phyloP scores from a whole-genome alignment of 2,888 invertebrate species.

The Gisinianus flammeolus region DNA sequence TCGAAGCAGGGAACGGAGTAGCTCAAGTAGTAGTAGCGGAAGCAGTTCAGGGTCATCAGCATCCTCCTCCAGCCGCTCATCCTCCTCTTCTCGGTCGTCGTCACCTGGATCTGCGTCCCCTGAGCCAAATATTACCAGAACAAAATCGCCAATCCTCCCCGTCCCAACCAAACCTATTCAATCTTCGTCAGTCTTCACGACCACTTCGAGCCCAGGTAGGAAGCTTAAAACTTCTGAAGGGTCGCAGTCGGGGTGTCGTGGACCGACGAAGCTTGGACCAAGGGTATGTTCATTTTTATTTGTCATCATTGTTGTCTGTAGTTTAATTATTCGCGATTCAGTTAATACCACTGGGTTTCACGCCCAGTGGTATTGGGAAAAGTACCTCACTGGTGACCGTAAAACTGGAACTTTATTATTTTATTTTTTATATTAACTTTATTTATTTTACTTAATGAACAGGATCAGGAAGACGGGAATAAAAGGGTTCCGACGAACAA shows the following conservation, averaged over 20 bases:
- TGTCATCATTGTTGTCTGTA: too few species aligned
- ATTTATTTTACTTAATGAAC: too few species aligned
- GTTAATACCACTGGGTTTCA: too few species aligned
- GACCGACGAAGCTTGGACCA: slow-evolving; percentile 57
- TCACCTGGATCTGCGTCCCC: slow-evolving; percentile 58
- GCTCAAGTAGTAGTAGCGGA: slow-evolving; percentile 61
- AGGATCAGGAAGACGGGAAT: too few species aligned
- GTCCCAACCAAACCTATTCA: slow-evolving; percentile 12
- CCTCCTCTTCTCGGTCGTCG: slow-evolving; percentile 57
- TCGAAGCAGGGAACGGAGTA: slow-evolving; percentile 62
- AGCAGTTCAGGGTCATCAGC: slow-evolving; percentile 49
- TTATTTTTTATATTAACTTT: too few species aligned
- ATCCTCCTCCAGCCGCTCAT: slow-evolving; percentile 54
- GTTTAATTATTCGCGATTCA: too few species aligned
- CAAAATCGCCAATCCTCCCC: slow-evolving; percentile 24
- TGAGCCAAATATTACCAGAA: slow-evolving; percentile 50
- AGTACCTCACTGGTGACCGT: too few species aligned
- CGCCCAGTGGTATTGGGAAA: too few species aligned
- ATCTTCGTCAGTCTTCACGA: slow-evolving; percentile 41
- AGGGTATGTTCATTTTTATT: too few species aligned
- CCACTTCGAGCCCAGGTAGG: slow-evolving; percentile 71
- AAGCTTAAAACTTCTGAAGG: slow-evolving; percentile 84
- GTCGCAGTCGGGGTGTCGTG: slow-evolving; percentile 69
- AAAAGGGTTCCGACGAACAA: too few species aligned
- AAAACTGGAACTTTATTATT: too few species aligned